Evolutionary conservation across 2,113 vertebrate genomes (phyloP).

Genomic region (Riparia riparia): DNA sequence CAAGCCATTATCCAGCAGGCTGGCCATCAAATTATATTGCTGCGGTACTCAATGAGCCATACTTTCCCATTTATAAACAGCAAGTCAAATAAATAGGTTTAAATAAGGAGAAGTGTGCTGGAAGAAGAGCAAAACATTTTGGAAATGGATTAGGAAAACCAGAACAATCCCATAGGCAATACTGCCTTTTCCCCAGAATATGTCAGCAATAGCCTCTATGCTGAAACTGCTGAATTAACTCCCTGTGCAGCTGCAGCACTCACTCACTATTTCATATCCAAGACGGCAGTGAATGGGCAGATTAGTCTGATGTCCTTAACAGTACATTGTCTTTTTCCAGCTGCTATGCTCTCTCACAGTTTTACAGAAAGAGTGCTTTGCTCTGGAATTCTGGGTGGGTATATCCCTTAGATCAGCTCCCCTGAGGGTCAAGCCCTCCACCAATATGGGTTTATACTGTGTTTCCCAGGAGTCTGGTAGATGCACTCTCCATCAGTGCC

Average conservation of each 20-base stretch:
- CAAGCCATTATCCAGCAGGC: neutral
- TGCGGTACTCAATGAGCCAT: neutral
- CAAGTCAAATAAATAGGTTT: slow-evolving; percentile 25
- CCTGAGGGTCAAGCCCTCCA: neutral
- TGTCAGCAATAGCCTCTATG: neutral
- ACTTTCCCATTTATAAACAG: neutral
- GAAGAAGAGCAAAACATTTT: slow-evolving; percentile 26
- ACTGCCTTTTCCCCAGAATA: neutral
- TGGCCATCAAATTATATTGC: neutral
- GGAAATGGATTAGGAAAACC: slow-evolving; percentile 15
- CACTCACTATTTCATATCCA: neutral
- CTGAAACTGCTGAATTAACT: neutral
- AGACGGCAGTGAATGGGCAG: neutral
- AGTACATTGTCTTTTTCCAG: neutral
- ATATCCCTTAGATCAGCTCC: neutral
- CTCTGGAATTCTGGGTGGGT: neutral
- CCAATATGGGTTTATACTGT: neutral
- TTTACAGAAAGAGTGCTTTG: neutral
- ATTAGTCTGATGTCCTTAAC: neutral
- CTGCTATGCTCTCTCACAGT: neutral
- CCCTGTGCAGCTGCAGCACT: neutral
- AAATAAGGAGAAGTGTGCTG: neutral
- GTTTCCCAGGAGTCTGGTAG: neutral
- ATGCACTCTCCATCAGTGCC: neutral
- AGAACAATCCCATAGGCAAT: slow-evolving; percentile 5